Conservation (phyloP, 2,888 invertebrate genomes). For the Petrophora chlorosata region DNA sequence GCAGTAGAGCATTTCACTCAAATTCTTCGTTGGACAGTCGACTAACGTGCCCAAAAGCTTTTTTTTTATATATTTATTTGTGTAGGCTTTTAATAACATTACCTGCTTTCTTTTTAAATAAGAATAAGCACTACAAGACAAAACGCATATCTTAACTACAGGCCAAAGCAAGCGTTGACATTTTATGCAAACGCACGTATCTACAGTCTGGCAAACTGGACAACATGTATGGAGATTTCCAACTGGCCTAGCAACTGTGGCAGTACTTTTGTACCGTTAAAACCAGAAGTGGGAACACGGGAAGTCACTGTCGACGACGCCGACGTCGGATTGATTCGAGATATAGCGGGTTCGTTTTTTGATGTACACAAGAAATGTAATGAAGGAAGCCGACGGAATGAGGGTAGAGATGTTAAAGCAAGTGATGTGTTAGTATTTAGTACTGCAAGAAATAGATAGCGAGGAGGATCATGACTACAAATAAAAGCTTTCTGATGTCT, state of each 20-base stretch:
- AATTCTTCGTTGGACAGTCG: background rate
- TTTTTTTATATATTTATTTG: no score
- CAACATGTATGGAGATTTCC: slow-evolving; percentile 12
- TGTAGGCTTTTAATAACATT: no score
- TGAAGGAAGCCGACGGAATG: slow-evolving; percentile 3
- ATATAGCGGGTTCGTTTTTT: slow-evolving; percentile 22
- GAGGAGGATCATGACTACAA: no score
- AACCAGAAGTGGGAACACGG: slow-evolving; percentile 59
- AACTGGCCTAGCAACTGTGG: slow-evolving; percentile 50
- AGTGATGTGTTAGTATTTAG: background rate
- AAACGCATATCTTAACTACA: no score
- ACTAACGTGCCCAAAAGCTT: no score
- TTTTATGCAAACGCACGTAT: no score
- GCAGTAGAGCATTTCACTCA: background rate
- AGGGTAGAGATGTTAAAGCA: background rate
- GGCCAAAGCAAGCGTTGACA: no score
- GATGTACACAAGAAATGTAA: slow-evolving; percentile 8
- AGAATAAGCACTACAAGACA: no score
- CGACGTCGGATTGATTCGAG: slow-evolving; percentile 21
- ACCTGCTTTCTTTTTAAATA: no score
- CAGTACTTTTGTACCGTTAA: slow-evolving; percentile 65
- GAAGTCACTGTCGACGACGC: slow-evolving; percentile 35
- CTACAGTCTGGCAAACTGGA: no score
- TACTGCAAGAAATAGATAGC: no score
- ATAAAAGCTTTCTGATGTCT: no score